These are phyloP conservation scores for Aphelenchoides fujianensis DNA, from an alignment of 1,140 invertebrate species.

Conservation along the genomic window DNA sequence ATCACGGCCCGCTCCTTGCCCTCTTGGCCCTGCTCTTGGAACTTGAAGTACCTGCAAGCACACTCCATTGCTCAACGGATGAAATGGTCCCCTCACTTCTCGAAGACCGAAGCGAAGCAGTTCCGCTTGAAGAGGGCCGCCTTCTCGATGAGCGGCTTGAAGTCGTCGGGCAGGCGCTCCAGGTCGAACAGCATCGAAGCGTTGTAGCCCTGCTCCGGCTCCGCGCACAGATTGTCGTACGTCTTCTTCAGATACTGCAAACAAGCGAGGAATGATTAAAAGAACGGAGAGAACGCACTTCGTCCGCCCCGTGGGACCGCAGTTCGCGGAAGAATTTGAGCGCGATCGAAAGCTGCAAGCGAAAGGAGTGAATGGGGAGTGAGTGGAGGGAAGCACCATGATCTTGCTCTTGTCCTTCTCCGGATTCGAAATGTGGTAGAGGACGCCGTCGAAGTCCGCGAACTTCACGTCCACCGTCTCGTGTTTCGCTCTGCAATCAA, in stretches of 20 bases:
- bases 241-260: conserved; percentile 67
- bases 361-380: conserved; percentile 20
- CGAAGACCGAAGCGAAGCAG: conserved; percentile 98
- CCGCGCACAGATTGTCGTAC: conserved; percentile 75
- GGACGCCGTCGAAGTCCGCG: conserved; percentile 95
- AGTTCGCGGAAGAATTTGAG: conserved; percentile 98
- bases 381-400: conserved; percentile 70
- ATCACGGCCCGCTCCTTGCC: conserved; percentile 91
- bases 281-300: conserved; percentile 64
- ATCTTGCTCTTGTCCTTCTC: conserved; percentile 93
- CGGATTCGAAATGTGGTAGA: conserved; percentile 96
- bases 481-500: conserved; percentile 78
- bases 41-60: conserved; percentile 99
- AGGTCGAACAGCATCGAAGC: conserved; percentile 88
- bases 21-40: conserved; percentile 85
- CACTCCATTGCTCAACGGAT: too few relatives aligned
- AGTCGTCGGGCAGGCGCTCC: conserved; percentile 82
- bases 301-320: conserved; percentile 94
- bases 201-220: conserved; percentile 86
- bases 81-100: too few relatives aligned
- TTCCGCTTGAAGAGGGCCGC: conserved; percentile 91
- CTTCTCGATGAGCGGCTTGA: conserved; percentile 79
- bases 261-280: conserved; percentile 14
- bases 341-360: conserved; percentile 86
- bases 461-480: conserved; percentile 85